Base-by-base conservation (phyloP, 2,797 vertebrate genomes). In the Corythornis leucogaster region DNA sequence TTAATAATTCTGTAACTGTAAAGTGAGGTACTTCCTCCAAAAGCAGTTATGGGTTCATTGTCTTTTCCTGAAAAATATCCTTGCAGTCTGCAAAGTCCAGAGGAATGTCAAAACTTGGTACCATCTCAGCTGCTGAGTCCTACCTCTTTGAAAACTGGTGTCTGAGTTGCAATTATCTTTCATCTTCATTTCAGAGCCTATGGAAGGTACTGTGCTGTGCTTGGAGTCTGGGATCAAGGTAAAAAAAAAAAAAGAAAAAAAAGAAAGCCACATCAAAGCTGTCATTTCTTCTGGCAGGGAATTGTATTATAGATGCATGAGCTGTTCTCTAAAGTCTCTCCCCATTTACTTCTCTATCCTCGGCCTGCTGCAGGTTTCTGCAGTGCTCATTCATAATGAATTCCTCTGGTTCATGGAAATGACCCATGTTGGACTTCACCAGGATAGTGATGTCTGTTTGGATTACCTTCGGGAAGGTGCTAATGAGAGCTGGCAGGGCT, bases 401-500 rank as follows among this genome's bases (percentile, higher is more conserved):
- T 93, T 61, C 87, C 80, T 57, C 81, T 75, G 38, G 38, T 91
- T 62, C 54, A 18, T 38, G 69, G 92, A 71, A 66, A 75, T 55
- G 38, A 54, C 69, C 69, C 8, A 1, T 1, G 31, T 2, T 75
- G 69, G 83, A 62, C n/a, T 75, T 33, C 50, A 3, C 26, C 4
- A 9, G 86, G 62, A 31, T 14, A 26, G 73, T 1, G 0, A 2
- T 66, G 92, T 28, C 90, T 77, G 42, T 59, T 66, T 31, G 48
- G 58, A 87, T 95, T 89, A 70, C 87, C 69, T 85, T 55, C n/a
- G 90, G 89, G 46, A 80, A 90, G 68, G 81, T 54, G 62, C 1
- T 92, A 92, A 94, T 85, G 73, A 78, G 76, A 75, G 51, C 26
- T 85, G 89, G 50, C 93, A 92, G 69, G 30, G 76, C 33, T 93